phyloP scores from a whole-genome alignment of 2,888 invertebrate genomes.

The Idaea straminata region DNA sequence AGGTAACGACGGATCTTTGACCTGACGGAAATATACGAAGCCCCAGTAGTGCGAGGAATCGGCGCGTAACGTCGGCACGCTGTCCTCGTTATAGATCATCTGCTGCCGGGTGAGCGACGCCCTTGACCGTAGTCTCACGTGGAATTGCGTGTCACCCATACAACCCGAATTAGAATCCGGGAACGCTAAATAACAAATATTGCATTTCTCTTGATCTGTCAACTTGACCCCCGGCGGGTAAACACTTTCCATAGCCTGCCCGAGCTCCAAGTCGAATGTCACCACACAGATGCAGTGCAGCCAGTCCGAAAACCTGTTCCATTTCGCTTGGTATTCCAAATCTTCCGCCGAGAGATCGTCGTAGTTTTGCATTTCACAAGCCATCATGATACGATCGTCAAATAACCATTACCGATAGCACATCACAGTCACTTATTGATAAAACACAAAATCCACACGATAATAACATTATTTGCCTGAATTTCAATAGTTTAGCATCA shows the following conservation, averaged over 20 bases:
- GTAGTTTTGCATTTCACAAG: slow-evolving; percentile 62
- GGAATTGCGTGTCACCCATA: slow-evolving; percentile 99
- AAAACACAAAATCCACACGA: slow-evolving; percentile 35
- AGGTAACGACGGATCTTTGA: slow-evolving; percentile 93
- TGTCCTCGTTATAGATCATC: slow-evolving; percentile 86
- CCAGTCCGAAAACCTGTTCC: slow-evolving; percentile 94
- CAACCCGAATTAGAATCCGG: slow-evolving; percentile 99
- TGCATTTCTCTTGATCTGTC: slow-evolving; percentile 92
- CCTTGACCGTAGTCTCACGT: slow-evolving; percentile 90
- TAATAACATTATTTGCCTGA: slow-evolving; percentile 45
- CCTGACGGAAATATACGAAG: slow-evolving; percentile 99
- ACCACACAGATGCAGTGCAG: slow-evolving; percentile 98
- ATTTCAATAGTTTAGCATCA: slow-evolving; percentile 33
- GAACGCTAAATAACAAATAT: slow-evolving; percentile 98
- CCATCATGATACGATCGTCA: slow-evolving; percentile 52
- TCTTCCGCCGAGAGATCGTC: slow-evolving; percentile 61
- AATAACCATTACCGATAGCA: slow-evolving; percentile 41
- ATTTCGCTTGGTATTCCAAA: slow-evolving; percentile 71
- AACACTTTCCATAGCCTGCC: slow-evolving; percentile 97
- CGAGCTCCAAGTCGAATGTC: slow-evolving; percentile 98
- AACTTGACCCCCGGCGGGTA: slow-evolving; percentile 89
- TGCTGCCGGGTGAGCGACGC: slow-evolving; percentile 78
- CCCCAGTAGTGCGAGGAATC: slow-evolving; percentile 96
- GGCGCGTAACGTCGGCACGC: slow-evolving; percentile 88
- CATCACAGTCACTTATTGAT: slow-evolving; percentile 33